These are phyloP conservation scores for Syritta pipiens DNA, from an alignment of 2,888 invertebrate species.

Conservation along the genomic window DNA sequence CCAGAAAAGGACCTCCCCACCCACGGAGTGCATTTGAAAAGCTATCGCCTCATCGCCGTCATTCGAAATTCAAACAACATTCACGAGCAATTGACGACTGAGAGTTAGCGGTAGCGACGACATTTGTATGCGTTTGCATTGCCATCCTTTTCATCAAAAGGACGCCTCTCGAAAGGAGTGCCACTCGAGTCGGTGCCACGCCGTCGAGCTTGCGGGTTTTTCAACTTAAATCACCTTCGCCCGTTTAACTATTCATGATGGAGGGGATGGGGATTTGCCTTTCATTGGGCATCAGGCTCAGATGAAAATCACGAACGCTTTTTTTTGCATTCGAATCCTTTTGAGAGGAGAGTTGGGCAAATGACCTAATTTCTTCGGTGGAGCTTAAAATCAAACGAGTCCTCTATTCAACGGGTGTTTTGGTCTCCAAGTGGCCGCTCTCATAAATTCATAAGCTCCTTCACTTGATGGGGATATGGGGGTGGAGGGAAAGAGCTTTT, in stretches of 20 bases:
- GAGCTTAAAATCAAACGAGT: constrained; percentile 16
- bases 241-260: neutral
- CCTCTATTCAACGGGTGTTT: too few species aligned
- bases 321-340: neutral
- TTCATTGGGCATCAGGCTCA: constrained; percentile 7
- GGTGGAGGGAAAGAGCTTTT: too few species aligned
- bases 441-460: too few species aligned
- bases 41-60: too few species aligned
- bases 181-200: constrained; percentile 7
- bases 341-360: too few species aligned
- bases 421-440: too few species aligned
- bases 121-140: neutral
- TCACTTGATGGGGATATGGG: too few species aligned
- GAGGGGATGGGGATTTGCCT: neutral
- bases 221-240: constrained; percentile 12
- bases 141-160: constrained; percentile 19
- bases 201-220: constrained; percentile 13
- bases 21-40: constrained; percentile 29
- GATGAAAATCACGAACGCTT: neutral
- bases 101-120: neutral
- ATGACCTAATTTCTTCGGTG: constrained; percentile 28
- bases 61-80: constrained; percentile 34
- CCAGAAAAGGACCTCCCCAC: constrained; percentile 36
- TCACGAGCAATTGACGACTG: constrained; percentile 39
- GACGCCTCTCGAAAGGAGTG: constrained; percentile 19